Percentiles rank a stretch among this genome's conserved stretches.
phyloP scores from a whole-genome alignment of 2,797 vertebrate species.

The Labeo calbasu region DNA sequence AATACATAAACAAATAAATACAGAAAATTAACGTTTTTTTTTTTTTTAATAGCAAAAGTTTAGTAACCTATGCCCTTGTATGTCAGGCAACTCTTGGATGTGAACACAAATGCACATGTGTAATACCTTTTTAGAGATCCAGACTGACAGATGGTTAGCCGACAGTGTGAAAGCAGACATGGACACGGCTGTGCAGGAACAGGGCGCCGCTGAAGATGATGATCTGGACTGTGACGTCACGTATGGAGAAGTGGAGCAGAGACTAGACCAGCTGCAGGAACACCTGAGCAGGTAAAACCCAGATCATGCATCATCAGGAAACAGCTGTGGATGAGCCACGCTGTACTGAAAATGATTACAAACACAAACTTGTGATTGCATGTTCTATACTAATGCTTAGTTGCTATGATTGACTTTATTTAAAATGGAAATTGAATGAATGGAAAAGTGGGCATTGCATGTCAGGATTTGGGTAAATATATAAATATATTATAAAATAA shows the following conservation, averaged over 20 bases:
- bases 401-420: neutral
- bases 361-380: neutral
- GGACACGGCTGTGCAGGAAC: conserved; percentile 73
- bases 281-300: conserved; percentile 91
- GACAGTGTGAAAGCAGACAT: conserved; percentile 77
- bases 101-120: conserved; percentile 44
- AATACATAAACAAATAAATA: too few species aligned
- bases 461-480: neutral
- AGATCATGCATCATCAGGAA: neutral
- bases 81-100: neutral
- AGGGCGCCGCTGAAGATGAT: conserved; percentile 75
- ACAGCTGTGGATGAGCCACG: neutral
- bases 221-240: conserved; percentile 92
- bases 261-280: conserved; percentile 93
- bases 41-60: too few species aligned
- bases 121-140: conserved; percentile 78
- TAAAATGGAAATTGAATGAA: neutral
- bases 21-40: too few species aligned
- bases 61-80: too few species aligned
- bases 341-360: neutral
- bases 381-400: neutral
- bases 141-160: conserved; percentile 82
- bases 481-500: neutral
- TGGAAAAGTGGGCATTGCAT: neutral
- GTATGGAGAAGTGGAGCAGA: conserved; percentile 95